A percentile compares a stretch with the other conserved stretches of the same genome.
These are phyloP conservation scores for Zonotrichia leucophrys DNA, from an alignment of 2,113 vertebrate species.

Conservation along the genomic window DNA sequence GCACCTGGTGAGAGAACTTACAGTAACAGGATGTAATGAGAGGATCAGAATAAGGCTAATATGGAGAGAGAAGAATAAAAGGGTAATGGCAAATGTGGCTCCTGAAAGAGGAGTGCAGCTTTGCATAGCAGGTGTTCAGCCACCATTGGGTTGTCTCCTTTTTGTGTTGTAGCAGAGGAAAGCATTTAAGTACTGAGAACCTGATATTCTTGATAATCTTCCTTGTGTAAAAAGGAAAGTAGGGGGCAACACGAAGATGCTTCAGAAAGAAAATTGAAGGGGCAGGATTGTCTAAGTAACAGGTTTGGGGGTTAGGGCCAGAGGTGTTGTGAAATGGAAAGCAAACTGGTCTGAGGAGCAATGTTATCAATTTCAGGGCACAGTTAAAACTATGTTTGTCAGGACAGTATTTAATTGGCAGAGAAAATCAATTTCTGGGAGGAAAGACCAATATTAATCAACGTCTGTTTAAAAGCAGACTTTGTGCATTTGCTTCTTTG, in stretches of 20 bases:
- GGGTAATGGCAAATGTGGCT: not conserved
- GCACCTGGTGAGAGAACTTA: not conserved
- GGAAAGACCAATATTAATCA: slow-evolving; percentile 36
- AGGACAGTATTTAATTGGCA: slow-evolving; percentile 19
- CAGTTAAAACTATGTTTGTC: not conserved
- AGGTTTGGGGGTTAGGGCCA: not conserved
- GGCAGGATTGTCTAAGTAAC: not conserved
- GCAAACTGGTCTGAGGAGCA: not conserved
- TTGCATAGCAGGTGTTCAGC: not conserved
- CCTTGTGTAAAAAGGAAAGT: not conserved
- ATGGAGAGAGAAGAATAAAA: not conserved
- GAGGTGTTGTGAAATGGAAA: not conserved
- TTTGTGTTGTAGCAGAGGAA: not conserved
- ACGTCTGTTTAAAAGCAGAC: not conserved
- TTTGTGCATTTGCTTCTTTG: not conserved
- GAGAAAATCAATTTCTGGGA: slow-evolving; percentile 5
- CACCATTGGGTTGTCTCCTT: not conserved
- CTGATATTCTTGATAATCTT: not conserved
- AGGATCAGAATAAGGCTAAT: not conserved
- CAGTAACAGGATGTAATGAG: not conserved
- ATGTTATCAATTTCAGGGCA: not conserved
- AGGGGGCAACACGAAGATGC: not conserved
- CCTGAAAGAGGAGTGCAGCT: not conserved
- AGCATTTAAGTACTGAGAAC: not conserved
- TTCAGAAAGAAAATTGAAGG: not conserved